Evolutionary conservation across 2,797 vertebrate species (phyloP).

Genomic region (Eulemur mongoz): DNA sequence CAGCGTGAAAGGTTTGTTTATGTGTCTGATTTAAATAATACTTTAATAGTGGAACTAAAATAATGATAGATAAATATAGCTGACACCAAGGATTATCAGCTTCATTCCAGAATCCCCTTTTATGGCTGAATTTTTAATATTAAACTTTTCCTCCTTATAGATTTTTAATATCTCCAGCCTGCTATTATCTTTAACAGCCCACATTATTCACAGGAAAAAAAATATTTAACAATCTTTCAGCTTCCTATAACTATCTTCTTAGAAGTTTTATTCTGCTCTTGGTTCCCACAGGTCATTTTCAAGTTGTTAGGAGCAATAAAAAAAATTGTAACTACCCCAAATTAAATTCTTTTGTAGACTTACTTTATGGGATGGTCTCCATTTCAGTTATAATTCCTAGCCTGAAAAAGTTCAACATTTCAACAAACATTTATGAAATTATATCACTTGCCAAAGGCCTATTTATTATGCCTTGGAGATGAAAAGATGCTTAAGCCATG

Average conservation of each 20-base stretch:
- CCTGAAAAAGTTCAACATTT: neutral
- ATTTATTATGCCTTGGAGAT: neutral
- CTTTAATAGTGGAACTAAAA: neutral
- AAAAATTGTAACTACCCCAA: neutral
- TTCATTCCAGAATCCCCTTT: neutral
- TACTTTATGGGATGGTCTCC: neutral
- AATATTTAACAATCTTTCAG: neutral
- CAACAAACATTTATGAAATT: neutral
- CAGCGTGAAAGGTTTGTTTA: neutral
- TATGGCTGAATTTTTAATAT: neutral
- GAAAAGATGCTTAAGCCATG: neutral
- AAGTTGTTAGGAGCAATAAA: neutral
- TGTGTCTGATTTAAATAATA: neutral
- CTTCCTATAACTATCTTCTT: neutral
- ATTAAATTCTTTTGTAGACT: neutral
- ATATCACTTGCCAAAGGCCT: neutral
- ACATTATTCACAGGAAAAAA: neutral
- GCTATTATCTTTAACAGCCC: neutral
- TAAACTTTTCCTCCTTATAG: neutral
- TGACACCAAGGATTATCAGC: neutral
- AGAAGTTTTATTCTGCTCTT: neutral
- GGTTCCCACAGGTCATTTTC: neutral
- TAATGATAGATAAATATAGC: neutral
- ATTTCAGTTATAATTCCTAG: neutral
- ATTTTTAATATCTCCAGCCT: neutral